Evolutionary conservation across 30 jellyfish, hydroid and myxozoan species (phyloP), one percentile per base, ranked within the genome.

Genomic region (Pseudorhiza aurosa): DNA sequence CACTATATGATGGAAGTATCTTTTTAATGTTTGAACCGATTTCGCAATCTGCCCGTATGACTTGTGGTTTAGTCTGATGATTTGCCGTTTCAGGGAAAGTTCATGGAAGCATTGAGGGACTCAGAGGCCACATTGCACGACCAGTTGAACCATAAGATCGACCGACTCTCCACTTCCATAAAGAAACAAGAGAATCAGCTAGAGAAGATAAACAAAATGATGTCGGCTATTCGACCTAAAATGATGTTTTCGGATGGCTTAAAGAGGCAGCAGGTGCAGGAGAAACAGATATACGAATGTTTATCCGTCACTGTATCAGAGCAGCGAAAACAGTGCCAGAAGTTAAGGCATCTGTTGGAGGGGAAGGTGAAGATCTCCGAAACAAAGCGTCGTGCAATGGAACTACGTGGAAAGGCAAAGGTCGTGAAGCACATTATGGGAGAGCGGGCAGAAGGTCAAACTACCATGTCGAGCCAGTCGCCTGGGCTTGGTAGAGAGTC

Each of bases 321-420:
- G 47, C 89, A 77, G 39, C 67, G 46, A 31, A 77, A 62, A 24
- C 89, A 77, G 31, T 59, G 89, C 82, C 43, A 30, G 58, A 77
- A 62, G 51, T 57, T 77, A 64, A 62, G 39, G 28, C 29, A 25
- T 37, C 26, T 65, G 2, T 43, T 77, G 1, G 81, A 77, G 11
- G 75, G 82, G 10, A 77, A 77, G 62, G 63, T 77, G 58, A 64
- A 65, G 25, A 49, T 63, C 28, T 37, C 57, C 32, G 89, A 77
- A 27, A 62, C 89, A 31, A 77, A 77, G 43, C 58, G 74, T 4
- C 81, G 77, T 19, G 81, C 82, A 8, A 44, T 77, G 37, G 82
- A 77, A 35, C 64, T 77, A 1, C 73, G 89, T 0, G 89, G 77
- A 27, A 77, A 77, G 35, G 67, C 81, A 19, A 59, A 62, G 32